These are phyloP conservation scores for Synodontis membranacea DNA, from an alignment of 2,113 vertebrate genomes.

Conservation along the genomic window DNA sequence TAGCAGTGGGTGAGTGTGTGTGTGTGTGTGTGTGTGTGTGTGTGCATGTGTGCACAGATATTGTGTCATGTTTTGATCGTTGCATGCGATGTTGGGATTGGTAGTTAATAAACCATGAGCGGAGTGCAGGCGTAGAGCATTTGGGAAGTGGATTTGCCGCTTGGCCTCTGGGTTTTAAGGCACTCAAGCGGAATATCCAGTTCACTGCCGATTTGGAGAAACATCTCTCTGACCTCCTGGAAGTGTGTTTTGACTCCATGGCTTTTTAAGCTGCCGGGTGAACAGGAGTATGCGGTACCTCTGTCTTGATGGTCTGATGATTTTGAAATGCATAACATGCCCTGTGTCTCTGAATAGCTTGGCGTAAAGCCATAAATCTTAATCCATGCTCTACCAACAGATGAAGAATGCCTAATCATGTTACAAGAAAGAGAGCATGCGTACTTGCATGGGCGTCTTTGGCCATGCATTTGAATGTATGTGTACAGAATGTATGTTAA, in stretches of 20 bases:
- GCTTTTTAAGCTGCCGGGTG: conserved; percentile 52
- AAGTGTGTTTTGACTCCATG: conserved; percentile 51
- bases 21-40: background rate
- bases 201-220: conserved; percentile 60
- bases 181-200: conserved; percentile 60
- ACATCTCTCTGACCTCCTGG: conserved; percentile 53
- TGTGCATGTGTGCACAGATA: conserved; percentile 57
- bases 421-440: background rate
- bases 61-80: conserved; percentile 68
- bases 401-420: background rate
- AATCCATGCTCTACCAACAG: background rate
- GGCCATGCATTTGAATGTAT: conserved; percentile 1
- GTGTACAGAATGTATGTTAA: no score
- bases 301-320: conserved; percentile 14
- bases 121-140: conserved; percentile 46
- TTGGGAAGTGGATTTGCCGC: conserved; percentile 39
- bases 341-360: background rate
- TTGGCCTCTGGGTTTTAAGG: conserved; percentile 57
- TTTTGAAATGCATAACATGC: conserved; percentile 28
- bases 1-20: conserved; percentile 38
- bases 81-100: conserved; percentile 57
- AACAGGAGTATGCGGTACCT: conserved; percentile 26
- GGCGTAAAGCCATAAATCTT: conserved; percentile 1
- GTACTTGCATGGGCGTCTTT: background rate
- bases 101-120: conserved; percentile 56